A percentile compares a stretch with the other conserved stretches of the same genome.
These are phyloP conservation scores for Ptilodon capucinus DNA, from an alignment of 2,888 invertebrate genomes.

Conservation along the genomic window DNA sequence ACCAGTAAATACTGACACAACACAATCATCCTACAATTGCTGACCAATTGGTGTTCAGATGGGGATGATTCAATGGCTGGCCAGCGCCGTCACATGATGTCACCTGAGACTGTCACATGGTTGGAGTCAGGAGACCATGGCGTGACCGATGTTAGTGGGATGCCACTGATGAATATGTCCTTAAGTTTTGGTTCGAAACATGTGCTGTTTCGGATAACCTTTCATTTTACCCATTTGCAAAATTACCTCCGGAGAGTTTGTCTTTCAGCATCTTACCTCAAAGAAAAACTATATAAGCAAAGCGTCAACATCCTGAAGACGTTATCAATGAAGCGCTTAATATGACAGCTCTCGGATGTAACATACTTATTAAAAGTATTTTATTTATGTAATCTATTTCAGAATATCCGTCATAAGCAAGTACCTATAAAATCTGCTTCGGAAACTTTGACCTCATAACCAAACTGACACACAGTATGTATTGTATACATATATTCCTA, in stretches of 20 bases:
- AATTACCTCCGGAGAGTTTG: background rate
- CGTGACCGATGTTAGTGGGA: constrained; percentile 1
- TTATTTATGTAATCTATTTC: background rate
- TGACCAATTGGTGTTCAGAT: background rate
- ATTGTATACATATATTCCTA: too few relatives aligned
- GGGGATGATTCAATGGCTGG: background rate
- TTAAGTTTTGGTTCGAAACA: background rate
- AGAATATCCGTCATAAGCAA: background rate
- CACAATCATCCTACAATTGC: background rate
- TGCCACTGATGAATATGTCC: background rate
- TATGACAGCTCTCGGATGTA: too few relatives aligned
- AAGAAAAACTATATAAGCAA: too few relatives aligned
- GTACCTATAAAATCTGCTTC: too few relatives aligned
- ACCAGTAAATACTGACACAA: background rate
- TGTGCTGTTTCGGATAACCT: background rate
- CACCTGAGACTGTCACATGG: constrained; percentile 9
- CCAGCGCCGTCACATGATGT: constrained; percentile 9
- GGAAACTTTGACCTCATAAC: too few relatives aligned
- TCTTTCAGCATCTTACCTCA: background rate
- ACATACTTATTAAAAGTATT: background rate
- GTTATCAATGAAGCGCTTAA: too few relatives aligned
- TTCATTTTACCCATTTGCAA: background rate
- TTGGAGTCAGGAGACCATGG: constrained; percentile 7
- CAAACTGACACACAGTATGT: too few relatives aligned
- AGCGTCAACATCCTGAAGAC: too few relatives aligned